These are phyloP conservation scores for Volucella inanis DNA, from an alignment of 2,888 invertebrate genomes.

Conservation along the genomic window DNA sequence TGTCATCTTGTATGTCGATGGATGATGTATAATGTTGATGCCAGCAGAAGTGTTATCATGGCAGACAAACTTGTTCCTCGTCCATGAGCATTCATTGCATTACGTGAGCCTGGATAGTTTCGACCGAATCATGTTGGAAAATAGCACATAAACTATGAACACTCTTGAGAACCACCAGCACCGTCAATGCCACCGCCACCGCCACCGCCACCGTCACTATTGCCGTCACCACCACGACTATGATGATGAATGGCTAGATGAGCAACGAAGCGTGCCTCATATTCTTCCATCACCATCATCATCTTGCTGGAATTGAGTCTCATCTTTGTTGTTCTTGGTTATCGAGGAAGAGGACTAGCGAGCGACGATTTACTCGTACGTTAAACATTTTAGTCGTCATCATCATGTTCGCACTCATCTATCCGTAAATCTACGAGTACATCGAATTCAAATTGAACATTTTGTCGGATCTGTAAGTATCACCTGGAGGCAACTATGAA, in stretches of 20 bases:
- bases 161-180: slow-evolving; percentile 47
- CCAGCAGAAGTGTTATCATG: slow-evolving; percentile 72
- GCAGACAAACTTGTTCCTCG: slow-evolving; percentile 64
- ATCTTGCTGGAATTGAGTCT: slow-evolving; percentile 46
- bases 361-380: not conserved
- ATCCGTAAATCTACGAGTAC: slow-evolving; percentile 12
- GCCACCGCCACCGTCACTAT: slow-evolving; percentile 6
- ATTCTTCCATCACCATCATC: slow-evolving; percentile 63
- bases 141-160: slow-evolving; percentile 62
- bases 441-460: slow-evolving; percentile 65
- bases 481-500: slow-evolving; percentile 66
- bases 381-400: slow-evolving; percentile 21
- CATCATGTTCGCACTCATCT: slow-evolving; percentile 44
- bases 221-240: slow-evolving; percentile 13
- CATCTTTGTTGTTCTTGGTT: slow-evolving; percentile 52
- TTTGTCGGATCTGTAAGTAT: slow-evolving; percentile 70
- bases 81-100: slow-evolving; percentile 49
- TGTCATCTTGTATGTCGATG: slow-evolving; percentile 73
- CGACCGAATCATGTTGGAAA: slow-evolving; percentile 65
- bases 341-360: not conserved
- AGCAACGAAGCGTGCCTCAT: slow-evolving; percentile 70
- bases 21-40: slow-evolving; percentile 71
- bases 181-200: slow-evolving; percentile 5
- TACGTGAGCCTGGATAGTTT: slow-evolving; percentile 69
- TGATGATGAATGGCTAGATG: slow-evolving; percentile 65